Conservation (phyloP, 2,113 vertebrate species). For the Odobenus rosmarus region DNA sequence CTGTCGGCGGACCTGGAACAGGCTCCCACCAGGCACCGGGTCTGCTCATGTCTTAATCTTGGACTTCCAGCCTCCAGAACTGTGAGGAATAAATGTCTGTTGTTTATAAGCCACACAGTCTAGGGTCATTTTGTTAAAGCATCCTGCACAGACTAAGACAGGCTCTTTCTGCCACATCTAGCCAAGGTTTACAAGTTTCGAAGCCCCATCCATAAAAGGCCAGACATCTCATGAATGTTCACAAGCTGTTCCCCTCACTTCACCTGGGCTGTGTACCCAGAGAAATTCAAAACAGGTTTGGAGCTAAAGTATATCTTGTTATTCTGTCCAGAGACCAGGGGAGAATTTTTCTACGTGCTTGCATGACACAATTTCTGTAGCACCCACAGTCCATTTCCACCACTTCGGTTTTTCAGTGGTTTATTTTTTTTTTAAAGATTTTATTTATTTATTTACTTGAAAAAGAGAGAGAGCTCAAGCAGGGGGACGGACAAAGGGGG, state of each 20-base stretch:
- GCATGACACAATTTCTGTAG: rapidly evolving
- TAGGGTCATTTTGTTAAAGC: not conserved
- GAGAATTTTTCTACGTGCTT: not conserved
- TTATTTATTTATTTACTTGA: no score
- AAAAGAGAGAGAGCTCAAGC: no score
- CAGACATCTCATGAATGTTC: not conserved
- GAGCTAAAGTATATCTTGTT: not conserved
- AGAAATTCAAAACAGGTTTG: not conserved
- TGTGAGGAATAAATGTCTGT: not conserved
- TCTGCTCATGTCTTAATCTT: not conserved
- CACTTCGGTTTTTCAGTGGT: no score
- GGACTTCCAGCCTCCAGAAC: not conserved
- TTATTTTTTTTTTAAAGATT: no score
- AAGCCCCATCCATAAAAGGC: rapidly evolving
- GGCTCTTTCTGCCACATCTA: not conserved
- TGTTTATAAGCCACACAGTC: not conserved
- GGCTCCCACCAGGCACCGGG: no score
- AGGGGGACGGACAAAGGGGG: no score
- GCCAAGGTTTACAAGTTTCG: not conserved
- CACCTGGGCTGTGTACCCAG: not conserved
- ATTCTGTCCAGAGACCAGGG: not conserved
- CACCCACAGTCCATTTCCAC: not conserved
- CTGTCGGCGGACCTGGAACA: no score
- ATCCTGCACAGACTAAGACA: not conserved
- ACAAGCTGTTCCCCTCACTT: not conserved